A percentile compares a stretch with the other conserved stretches of the same genome.
Conservation (phyloP, 2,888 invertebrate species). For the Colletes collaris region DNA sequence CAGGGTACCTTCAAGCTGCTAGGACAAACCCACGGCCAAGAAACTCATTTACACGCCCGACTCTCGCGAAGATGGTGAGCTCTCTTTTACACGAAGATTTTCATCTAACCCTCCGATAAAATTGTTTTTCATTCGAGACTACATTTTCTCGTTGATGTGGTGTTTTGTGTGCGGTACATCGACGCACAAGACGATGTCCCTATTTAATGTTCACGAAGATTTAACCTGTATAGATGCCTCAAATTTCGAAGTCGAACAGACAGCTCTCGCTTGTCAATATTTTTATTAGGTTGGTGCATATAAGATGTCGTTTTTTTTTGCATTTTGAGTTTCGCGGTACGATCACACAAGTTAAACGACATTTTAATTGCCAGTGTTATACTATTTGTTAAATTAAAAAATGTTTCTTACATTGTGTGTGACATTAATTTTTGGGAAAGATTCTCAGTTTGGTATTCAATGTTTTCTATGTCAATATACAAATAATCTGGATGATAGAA, state of each 20-base stretch:
- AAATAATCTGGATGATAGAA: background rate
- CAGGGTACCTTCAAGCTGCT: constrained; percentile 70
- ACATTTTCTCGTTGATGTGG: background rate
- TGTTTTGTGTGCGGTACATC: background rate
- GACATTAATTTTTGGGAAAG: background rate
- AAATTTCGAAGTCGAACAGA: constrained; percentile 17
- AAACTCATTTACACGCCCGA: constrained; percentile 71
- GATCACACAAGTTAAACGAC: background rate
- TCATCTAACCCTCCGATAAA: constrained; percentile 49
- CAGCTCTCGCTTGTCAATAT: constrained; percentile 55
- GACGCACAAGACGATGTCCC: background rate
- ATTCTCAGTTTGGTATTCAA: background rate
- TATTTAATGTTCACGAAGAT: constrained; percentile 1
- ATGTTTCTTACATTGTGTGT: background rate
- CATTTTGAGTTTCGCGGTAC: background rate
- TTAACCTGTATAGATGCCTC: constrained; percentile 20
- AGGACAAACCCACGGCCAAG: constrained; percentile 62
- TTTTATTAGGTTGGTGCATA: constrained; percentile 39
- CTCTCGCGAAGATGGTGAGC: constrained; percentile 78
- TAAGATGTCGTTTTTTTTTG: background rate
- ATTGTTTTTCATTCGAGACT: constrained; percentile 12
- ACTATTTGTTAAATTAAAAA: background rate
- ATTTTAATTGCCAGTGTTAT: background rate
- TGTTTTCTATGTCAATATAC: background rate
- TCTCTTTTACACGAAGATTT: constrained; percentile 41